Base-by-base conservation (phyloP, 2,888 invertebrate species). In the Epinotia nisella region DNA sequence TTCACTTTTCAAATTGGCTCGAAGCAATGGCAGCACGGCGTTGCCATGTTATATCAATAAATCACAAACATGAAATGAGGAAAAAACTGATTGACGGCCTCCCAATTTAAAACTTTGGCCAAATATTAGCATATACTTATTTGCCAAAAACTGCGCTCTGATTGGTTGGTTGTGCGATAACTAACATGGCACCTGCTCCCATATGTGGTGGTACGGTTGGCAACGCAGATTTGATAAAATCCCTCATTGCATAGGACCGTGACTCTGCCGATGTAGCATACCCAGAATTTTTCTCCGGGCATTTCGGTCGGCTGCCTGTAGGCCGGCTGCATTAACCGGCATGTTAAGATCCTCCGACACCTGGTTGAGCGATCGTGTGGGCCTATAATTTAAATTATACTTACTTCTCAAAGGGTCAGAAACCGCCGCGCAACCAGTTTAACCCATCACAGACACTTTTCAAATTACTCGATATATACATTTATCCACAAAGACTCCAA, bases 401-500 rank as follows among this genome's bases (percentile, higher is more conserved):
- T 66, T 66, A 71, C 71, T 66, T 60, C 13, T 29, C 49, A 49
- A 56, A 66, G 60, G 39, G 11, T 71, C 58, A 58, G 17, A 24
- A 29, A 49, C 70, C 64, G 53, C 11, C 5, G 17, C 39, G 35
- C 56, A n/a, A 17, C 13, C 45, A 70, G 51, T 17, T 58, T 65
- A 70, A 29, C 70, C 70, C 70, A 70, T 70, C 56, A 70, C 70
- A 55, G 13, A 58, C 64, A 62, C 69, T 53, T 53, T 45, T 56
- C 61, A 11, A 70, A 70, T n/a, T 60, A 7, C 49, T 39, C 15
- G 0, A 59, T 51, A 58, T 17, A 59, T 3, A 60, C 41, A 59
- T 21, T 17, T 21, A 21, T 59, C 7, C 49, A 35, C 13, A 49
- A 15, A 2, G 5, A 24, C 3, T 21, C 49, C 13, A 41, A 13